phyloP scores from a whole-genome alignment of 1,140 invertebrate genomes.

The Halictus rubicundus region DNA sequence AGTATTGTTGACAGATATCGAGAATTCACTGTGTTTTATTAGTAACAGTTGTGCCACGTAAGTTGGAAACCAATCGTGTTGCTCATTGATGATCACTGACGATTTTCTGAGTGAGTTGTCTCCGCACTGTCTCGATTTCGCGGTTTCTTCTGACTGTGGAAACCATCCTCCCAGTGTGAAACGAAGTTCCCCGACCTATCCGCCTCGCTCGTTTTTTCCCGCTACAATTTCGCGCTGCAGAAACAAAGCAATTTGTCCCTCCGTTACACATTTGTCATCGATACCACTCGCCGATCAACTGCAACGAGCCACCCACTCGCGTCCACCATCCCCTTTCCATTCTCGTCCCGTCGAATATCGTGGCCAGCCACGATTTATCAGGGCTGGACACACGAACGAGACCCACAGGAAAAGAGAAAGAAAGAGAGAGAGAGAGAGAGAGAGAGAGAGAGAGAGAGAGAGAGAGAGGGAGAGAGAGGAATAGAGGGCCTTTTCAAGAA shows the following conservation, averaged over 20 bases:
- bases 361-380: slow-evolving; percentile 15
- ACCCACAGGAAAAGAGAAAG: background rate
- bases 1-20: no score
- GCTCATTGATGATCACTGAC: background rate
- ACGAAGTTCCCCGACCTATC: background rate
- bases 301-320: background rate
- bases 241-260: slow-evolving; percentile 13
- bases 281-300: slow-evolving; percentile 17
- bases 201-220: background rate
- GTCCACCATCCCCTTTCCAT: background rate
- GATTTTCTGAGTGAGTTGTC: background rate
- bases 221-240: background rate
- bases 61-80: background rate
- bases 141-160: background rate
- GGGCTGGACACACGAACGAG: background rate
- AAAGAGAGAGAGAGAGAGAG: background rate
- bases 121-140: background rate
- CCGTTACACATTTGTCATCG: slow-evolving; percentile 25
- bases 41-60: no score
- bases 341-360: background rate
- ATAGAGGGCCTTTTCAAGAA: background rate
- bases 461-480: background rate
- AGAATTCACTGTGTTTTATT: no score
- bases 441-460: background rate
- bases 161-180: background rate